Evolutionary conservation across 2,888 invertebrate genomes (phyloP), one percentile per base, ranked within the genome.

Genomic region (Lithophane semibrunnea): DNA sequence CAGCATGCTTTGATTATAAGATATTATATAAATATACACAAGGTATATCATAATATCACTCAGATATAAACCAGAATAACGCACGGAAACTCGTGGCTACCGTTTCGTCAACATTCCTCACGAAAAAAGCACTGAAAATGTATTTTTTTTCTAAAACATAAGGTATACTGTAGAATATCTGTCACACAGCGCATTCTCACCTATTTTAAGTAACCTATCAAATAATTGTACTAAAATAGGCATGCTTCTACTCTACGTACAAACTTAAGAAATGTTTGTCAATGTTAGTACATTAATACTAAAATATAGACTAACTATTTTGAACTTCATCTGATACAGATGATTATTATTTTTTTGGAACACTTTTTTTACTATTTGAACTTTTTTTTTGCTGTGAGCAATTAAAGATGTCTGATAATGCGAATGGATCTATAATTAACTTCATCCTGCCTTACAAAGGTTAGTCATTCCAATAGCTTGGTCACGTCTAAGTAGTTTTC

Each of bases 281-380:
- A 93, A 89, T 93, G 95, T 96, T 95, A 95, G 95, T 96, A 94
- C 49, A 85, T 92, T 93, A 93, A 92, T 92, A 92, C 92, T 94
- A 95, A 88, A 92, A 91, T 91, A 92, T 89, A 90, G 86, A 90
- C 90, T 92, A 92, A 90, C 92, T 95, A 95, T 88, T 95, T 95
- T 95, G 94, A 95, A 96, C 94, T 92, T 93, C 96, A 96, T 96
- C 96, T 96, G 96, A 96, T 96, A 95, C 96, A 96, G 96, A 96
- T 93, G 96, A 94, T 92, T 83, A 86, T 85, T 89, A 87, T 92
- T 88, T 91, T 93, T 94, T 93, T 92, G 90, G 92, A 94, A 94
- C 91, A 92, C 92, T 91, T 92, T 91, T 92, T 90, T 90, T 92
- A 66, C 44, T 91, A 90, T 95, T 95, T 95, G 94, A 94, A 96